Percentiles rank a stretch among this genome's conserved stretches.
Conservation (phyloP, 2,888 invertebrate genomes). For the Sesamia inferens region DNA sequence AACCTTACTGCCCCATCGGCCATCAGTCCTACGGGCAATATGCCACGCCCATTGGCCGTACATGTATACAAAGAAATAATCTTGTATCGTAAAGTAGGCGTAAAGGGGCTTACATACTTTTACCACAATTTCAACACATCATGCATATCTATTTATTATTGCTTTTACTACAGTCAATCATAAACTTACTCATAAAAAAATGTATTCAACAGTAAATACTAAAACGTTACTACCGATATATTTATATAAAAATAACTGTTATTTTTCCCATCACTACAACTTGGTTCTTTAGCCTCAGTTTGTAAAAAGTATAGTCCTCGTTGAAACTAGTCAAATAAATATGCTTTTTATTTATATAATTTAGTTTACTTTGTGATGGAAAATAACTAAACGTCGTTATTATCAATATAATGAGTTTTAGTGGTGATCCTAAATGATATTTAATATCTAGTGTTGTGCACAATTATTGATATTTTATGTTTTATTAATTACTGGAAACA, state of each 20-base stretch:
- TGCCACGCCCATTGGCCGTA: no score
- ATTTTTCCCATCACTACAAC: conserved; percentile 55
- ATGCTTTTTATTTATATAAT: conserved; percentile 42
- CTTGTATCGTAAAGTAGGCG: no score
- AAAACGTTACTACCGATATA: conserved; percentile 20
- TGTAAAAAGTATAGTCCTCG: conserved; percentile 39
- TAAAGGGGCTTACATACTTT: no score
- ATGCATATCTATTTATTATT: background rate
- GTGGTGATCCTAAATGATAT: conserved; percentile 58
- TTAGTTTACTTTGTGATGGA: conserved; percentile 59
- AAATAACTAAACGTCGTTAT: conserved; percentile 70
- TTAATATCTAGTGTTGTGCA: conserved; percentile 56
- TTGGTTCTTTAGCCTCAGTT: conserved; percentile 48
- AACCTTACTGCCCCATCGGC: no score
- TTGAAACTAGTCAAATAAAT: conserved; percentile 58
- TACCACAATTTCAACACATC: no score
- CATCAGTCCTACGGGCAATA: no score
- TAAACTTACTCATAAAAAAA: background rate
- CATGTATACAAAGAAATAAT: no score
- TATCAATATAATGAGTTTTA: conserved; percentile 65
- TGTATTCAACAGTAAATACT: background rate
- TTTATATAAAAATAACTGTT: conserved; percentile 19
- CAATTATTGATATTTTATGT: conserved; percentile 39
- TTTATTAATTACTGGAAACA: conserved; percentile 30
- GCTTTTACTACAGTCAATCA: background rate